A percentile compares a stretch with the other conserved stretches of the same genome.
Conservation (phyloP, 2,888 invertebrate species). For the Helobdella robusta region DNA sequence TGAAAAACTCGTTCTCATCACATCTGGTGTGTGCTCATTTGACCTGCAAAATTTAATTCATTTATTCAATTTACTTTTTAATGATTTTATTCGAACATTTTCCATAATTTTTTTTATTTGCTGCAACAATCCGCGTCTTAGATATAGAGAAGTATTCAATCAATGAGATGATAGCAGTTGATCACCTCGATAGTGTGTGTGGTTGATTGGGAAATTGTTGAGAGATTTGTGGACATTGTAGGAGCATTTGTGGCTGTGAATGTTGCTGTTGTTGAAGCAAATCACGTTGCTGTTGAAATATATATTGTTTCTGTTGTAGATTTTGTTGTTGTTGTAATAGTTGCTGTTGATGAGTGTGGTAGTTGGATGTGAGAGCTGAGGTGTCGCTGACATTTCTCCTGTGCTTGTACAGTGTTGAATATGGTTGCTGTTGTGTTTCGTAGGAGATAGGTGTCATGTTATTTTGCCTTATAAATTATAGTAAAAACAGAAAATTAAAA, state of each 20-base stretch:
- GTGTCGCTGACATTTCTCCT: conserved; percentile 30
- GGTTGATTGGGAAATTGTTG: too few relatives aligned
- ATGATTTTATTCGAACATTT: too few relatives aligned
- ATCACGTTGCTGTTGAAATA: neutral
- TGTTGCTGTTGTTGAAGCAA: neutral
- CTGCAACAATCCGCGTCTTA: too few relatives aligned
- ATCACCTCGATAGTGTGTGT: too few relatives aligned
- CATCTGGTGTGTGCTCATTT: too few relatives aligned
- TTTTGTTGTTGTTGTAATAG: neutral
- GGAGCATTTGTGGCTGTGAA: neutral
- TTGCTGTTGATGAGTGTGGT: neutral
- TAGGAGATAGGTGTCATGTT: neutral
- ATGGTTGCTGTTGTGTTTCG: neutral
- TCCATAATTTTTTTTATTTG: too few relatives aligned
- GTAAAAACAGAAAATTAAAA: neutral
- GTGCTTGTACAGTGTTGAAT: conserved; percentile 13
- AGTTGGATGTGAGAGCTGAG: conserved; percentile 6
- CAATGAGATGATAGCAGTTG: too few relatives aligned
- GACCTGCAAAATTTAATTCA: too few relatives aligned
- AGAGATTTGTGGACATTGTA: neutral
- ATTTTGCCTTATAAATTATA: neutral
- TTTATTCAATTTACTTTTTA: too few relatives aligned
- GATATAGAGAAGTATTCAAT: too few relatives aligned
- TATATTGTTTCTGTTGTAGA: neutral
- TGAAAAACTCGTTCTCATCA: too few relatives aligned